These are phyloP conservation scores for Thamnaconus septentrionalis DNA, from an alignment of 2,113 vertebrate genomes.

Conservation along the genomic window DNA sequence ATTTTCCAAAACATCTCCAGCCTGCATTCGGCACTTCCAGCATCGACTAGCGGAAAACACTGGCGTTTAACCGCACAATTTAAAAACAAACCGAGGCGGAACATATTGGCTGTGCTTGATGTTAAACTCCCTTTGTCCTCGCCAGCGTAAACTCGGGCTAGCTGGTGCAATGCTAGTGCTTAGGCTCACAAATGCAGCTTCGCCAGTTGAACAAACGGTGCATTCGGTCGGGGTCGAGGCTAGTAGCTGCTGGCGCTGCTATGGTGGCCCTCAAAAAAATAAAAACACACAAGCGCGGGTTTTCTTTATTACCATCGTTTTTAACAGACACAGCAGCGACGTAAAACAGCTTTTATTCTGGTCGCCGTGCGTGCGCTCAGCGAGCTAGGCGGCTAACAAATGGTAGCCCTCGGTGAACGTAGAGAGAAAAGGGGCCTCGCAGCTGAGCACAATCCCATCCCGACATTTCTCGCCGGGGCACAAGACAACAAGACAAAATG, in stretches of 20 bases:
- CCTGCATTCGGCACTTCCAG: too few relatives aligned
- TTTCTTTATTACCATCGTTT: too few relatives aligned
- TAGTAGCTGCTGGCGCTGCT: conserved; percentile 50
- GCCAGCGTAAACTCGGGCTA: conserved; percentile 46
- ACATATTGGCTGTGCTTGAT: conserved; percentile 15
- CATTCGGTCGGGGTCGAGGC: conserved; percentile 10
- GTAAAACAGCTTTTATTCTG: too few relatives aligned
- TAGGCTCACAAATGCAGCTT: conserved; percentile 19
- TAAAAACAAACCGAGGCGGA: conserved; percentile 1
- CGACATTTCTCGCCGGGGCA: conserved; percentile 70
- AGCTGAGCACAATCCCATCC: conserved; percentile 59
- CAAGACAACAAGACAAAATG: conserved; percentile 66
- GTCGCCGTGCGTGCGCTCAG: not conserved
- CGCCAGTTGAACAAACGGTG: conserved; percentile 37
- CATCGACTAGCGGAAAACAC: not conserved
- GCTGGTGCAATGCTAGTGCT: conserved; percentile 47
- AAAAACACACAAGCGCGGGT: too few relatives aligned
- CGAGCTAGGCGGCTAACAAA: conserved; percentile 31
- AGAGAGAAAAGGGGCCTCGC: conserved; percentile 60
- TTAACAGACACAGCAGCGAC: too few relatives aligned
- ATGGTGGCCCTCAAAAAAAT: conserved; percentile 13
- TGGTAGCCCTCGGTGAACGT: conserved; percentile 30
- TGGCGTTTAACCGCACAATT: too few relatives aligned
- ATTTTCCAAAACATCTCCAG: not conserved
- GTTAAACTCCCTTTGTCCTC: conserved; percentile 69